These are phyloP conservation scores for Eulemur rubriventer DNA, from an alignment of 2,797 vertebrate species.

Conservation along the genomic window DNA sequence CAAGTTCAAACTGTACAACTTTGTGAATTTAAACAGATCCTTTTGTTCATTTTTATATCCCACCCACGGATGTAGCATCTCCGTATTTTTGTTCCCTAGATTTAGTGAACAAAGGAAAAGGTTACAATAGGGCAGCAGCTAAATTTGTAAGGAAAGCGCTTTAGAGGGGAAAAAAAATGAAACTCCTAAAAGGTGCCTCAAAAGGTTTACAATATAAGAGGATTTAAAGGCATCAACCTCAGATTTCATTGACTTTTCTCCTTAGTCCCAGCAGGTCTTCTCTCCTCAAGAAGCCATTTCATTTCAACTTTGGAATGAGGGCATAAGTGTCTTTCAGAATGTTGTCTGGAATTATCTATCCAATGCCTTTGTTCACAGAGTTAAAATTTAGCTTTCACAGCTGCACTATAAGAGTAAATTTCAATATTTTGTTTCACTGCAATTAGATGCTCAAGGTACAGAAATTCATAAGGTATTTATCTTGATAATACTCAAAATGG, in stretches of 20 bases:
- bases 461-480: background rate
- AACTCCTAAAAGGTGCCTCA: slow-evolving; percentile 66
- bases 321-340: slow-evolving; percentile 54
- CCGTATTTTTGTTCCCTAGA: slow-evolving; percentile 72
- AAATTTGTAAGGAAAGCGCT: slow-evolving; percentile 74
- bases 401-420: background rate
- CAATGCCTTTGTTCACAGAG: slow-evolving; percentile 50
- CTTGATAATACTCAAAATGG: background rate
- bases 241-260: slow-evolving; percentile 66
- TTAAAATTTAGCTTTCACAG: slow-evolving; percentile 54
- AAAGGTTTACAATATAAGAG: slow-evolving; percentile 71
- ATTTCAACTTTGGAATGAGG: slow-evolving; percentile 49
- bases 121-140: slow-evolving; percentile 77
- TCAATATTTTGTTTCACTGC: background rate
- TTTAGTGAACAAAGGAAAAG: slow-evolving; percentile 76
- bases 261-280: slow-evolving; percentile 49
- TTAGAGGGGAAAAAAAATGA: slow-evolving; percentile 15
- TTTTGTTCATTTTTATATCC: slow-evolving; percentile 69
- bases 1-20: slow-evolving; percentile 49
- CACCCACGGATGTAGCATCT: slow-evolving; percentile 67
- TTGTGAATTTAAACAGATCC: slow-evolving; percentile 57
- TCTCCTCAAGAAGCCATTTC: slow-evolving; percentile 55
- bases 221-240: slow-evolving; percentile 68
- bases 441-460: slow-evolving; percentile 41
- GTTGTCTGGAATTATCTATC: slow-evolving; percentile 52